phyloP scores from a whole-genome alignment of 2,113 vertebrate species.

The Pica pica region DNA sequence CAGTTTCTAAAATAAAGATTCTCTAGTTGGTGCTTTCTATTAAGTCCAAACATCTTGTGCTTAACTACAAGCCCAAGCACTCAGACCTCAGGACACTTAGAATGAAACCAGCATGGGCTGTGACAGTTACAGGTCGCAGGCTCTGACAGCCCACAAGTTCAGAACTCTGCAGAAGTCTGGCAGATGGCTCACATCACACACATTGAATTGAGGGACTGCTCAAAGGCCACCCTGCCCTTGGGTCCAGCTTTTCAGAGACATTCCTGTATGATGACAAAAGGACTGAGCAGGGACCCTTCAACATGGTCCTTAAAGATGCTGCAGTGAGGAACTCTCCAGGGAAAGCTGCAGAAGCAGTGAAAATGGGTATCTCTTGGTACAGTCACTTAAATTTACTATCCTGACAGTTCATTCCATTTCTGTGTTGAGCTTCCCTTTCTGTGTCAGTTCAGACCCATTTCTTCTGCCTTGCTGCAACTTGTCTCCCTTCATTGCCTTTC shows the following conservation, averaged over 20 bases:
- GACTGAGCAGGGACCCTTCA: background rate
- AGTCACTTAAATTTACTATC: background rate
- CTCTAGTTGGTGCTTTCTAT: background rate
- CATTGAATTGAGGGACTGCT: accelerated
- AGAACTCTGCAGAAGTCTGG: background rate
- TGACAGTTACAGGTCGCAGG: background rate
- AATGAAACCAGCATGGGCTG: background rate
- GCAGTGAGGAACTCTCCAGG: background rate
- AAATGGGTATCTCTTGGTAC: too few species aligned
- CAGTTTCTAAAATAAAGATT: background rate
- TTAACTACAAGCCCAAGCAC: background rate
- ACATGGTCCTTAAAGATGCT: background rate
- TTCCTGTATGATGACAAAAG: background rate
- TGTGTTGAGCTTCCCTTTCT: background rate
- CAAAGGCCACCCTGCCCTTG: background rate
- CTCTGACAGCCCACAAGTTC: background rate
- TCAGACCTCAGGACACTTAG: background rate
- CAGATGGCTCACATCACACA: accelerated
- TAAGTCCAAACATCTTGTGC: background rate
- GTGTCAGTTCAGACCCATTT: background rate
- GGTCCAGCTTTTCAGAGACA: background rate
- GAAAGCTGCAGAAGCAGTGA: background rate
- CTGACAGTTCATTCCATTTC: background rate
- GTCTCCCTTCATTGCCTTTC: background rate
- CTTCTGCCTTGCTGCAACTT: background rate